Conservation (phyloP, 1,140 invertebrate species). For the Drosophila aff. region DNA sequence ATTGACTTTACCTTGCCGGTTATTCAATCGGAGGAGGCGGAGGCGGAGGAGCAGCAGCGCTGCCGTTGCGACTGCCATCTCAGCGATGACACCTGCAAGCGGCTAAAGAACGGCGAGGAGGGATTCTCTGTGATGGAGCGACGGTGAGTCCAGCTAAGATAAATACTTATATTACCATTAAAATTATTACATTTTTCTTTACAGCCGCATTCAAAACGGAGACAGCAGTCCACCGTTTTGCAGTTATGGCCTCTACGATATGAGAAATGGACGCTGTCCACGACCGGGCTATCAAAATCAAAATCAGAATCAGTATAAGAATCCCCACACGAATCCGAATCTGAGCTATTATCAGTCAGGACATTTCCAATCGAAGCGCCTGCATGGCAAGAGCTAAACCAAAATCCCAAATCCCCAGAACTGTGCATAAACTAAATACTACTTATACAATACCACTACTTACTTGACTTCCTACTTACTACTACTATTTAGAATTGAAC, state of each 20-base stretch:
- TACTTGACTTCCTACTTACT: not conserved
- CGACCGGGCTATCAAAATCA: constrained; percentile 29
- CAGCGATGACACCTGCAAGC: constrained; percentile 67
- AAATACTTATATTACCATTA: not conserved
- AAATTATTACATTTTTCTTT: not conserved
- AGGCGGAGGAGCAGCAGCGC: not conserved
- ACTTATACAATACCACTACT: constrained; percentile 11
- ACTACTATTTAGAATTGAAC: constrained; percentile 22
- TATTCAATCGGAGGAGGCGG: not conserved
- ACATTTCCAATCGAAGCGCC: constrained; percentile 32
- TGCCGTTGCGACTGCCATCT: constrained; percentile 77
- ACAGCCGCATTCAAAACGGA: constrained; percentile 63
- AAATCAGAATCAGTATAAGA: constrained; percentile 29
- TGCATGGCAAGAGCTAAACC: constrained; percentile 55
- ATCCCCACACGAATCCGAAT: constrained; percentile 5
- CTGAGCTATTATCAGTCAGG: constrained; percentile 8
- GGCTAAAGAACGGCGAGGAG: constrained; percentile 77
- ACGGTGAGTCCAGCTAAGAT: constrained; percentile 36
- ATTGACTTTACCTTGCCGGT: constrained; percentile 54
- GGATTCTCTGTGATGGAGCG: constrained; percentile 76
- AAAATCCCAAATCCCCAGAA: constrained; percentile 49
- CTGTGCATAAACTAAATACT: constrained; percentile 66
- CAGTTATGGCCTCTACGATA: constrained; percentile 64
- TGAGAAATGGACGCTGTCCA: constrained; percentile 70
- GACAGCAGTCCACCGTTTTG: constrained; percentile 71